Evolutionary conservation across 2,797 vertebrate genomes (phyloP), one percentile per base, ranked within the genome.

Genomic region (Chelon labrosus): DNA sequence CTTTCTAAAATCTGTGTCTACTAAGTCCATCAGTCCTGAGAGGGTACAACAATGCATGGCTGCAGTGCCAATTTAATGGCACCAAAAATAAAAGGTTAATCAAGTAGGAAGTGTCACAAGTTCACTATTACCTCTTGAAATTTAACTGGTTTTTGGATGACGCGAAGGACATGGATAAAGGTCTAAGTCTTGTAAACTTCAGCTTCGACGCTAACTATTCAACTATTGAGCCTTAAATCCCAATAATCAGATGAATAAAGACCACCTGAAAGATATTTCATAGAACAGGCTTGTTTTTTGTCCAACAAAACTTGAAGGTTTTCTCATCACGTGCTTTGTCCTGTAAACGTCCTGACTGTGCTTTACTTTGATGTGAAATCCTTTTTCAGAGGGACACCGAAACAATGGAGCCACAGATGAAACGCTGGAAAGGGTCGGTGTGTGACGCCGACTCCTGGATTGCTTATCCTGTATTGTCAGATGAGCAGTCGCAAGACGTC

Each of bases 381-480:
- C 6, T 35, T 35, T 35, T 35, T 35, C 7, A 93, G 91, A 87
- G 70, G 31, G 44, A 50, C 46, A 9, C 9, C 9, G 4, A 11
- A n/a, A 55, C 60, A 52, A 95, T 95, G 92, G 94, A 96, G 86
- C 95, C 94, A 2, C 80, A 85, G 76, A 73, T 31, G n/a, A 96
- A 96, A 74, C 90, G 91, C 47, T 70, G 83, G 78, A 95, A 91
- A 67, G 86, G 80, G 3, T 83, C 80, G 0, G 62, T 1, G 44
- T 62, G 56, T 7, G 90, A 88, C 37, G 3, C 63, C 0, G 77
- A 75, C 17, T 64, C 88, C 0, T 96, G 96, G 96, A 86, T 88
- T 0, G 90, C 91, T 17, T 52, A 88, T 35, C 95, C 95, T 0
- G 95, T 97, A 0, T 95, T 97, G 59, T 96, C 96, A 0, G 95